These are phyloP conservation scores for Actinernus sp. DNA, from an alignment of 92 coral and sea anemone species.

Conservation along the genomic window DNA sequence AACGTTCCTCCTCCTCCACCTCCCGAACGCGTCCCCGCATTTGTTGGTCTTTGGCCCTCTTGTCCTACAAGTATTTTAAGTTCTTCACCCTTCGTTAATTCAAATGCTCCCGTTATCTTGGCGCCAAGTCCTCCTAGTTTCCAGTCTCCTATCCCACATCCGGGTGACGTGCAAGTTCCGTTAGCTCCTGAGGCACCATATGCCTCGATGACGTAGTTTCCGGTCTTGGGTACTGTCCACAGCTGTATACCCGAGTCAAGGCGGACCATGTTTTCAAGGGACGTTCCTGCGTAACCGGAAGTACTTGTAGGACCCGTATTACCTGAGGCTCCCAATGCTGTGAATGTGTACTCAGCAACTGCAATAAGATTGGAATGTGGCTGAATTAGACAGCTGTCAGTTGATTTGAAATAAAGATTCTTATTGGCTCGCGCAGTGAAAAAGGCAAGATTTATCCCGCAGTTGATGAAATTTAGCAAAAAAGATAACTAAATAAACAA, in stretches of 20 bases:
- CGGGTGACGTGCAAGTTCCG: slow-evolving; percentile 49
- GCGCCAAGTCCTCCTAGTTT: slow-evolving; percentile 89
- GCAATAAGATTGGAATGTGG: too few species aligned
- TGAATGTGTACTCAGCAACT: slow-evolving; percentile 34
- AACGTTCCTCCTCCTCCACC: slow-evolving; percentile 97
- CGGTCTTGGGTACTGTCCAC: slow-evolving; percentile 88
- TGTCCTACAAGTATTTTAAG: slow-evolving; percentile 88
- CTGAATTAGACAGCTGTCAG: too few species aligned
- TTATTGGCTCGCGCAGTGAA: too few species aligned
- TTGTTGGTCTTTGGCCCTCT: slow-evolving; percentile 23
- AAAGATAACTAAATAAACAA: too few species aligned
- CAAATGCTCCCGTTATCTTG: slow-evolving; percentile 66
- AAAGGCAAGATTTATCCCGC: too few species aligned
- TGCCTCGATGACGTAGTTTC: slow-evolving; percentile 78
- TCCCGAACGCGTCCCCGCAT: slow-evolving; percentile 44
- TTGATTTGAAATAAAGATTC: too few species aligned
- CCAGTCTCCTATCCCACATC: slow-evolving; percentile 13
- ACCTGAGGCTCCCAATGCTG: slow-evolving; percentile 69
- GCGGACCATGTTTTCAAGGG: slow-evolving; percentile 60
- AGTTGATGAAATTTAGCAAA: too few species aligned
- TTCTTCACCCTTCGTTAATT: slow-evolving; percentile 10
- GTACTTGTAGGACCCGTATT: slow-evolving; percentile 62
- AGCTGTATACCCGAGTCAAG: slow-evolving; percentile 77
- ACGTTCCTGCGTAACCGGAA: slow-evolving; percentile 61
- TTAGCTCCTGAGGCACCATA: slow-evolving; percentile 88